Evolutionary conservation across 2,888 invertebrate genomes (phyloP), one percentile per base, ranked within the genome.

Genomic region (Acleris laterana): DNA sequence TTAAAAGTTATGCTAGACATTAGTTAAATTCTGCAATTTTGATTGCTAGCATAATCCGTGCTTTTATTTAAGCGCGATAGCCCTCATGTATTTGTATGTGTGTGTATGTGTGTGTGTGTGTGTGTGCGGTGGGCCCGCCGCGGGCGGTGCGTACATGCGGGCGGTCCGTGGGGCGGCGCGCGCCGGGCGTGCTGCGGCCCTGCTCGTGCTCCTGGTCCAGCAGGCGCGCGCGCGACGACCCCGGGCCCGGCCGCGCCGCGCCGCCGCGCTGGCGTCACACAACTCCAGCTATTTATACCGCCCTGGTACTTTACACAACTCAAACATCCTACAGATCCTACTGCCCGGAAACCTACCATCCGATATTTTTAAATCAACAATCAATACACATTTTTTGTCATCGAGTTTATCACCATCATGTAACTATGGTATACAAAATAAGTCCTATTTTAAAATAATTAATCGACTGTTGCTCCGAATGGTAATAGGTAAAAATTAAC

Each of bases 151-250:
- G 74, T 69, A 69, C 70, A 48, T 73, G 71, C 51, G 69, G 57
- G 70, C 57, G 68, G 49, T 68, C 56, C 65, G 66, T 60, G 71
- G 83, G 84, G 68, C 82, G 82, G 63, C 83, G 79, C 70, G 85
- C 86, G 80, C 89, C 89, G 69, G 93, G 93, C 82, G 93, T 93
- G 87, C 92, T 91, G 83, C 92, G 88, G 73, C 93, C 93, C 77
- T 87, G 87, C 83, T 89, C 91, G 78, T 86, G 90, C 85, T 93
- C 93, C 77, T 86, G 85, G 76, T 93, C 93, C 74, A 93, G 87
- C 72, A 93, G 89, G 19, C 90, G 87, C 73, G 93, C 90, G 67
- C 90, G 88, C 76, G 85, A 85, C 70, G 66, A 63, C 64, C 70
- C 69, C 62, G 68, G 63, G 71, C 70, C 66, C 52, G 52, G 28